Evolutionary conservation across 1,140 invertebrate genomes (phyloP), one percentile per base, ranked within the genome.

Genomic region (Cyphomyrmex costatus): DNA sequence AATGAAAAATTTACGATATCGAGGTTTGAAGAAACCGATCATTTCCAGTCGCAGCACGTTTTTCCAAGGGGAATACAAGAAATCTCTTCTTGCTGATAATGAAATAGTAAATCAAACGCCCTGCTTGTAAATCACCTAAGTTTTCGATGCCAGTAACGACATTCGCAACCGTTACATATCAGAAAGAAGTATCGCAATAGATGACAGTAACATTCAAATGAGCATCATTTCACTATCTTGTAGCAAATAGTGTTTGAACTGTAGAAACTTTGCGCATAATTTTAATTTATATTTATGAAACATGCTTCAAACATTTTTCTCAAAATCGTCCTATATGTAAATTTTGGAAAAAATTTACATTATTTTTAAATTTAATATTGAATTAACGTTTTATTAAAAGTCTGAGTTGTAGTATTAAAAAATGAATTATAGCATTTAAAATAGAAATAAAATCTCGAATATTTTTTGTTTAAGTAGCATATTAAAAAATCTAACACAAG

Each of bases 1-100:
- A 16, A 83, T 83, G 24, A 71, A 74, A 83, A 83, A 83, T 83
- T 83, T 83, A 83, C 4, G 80, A 73, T 24, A 65, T 30, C 24
- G 30, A 63, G 42, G 27, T 42, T 60, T n/a, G 36, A 68, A 42
- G n/a, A 85, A 87, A 88, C 51, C 58, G 12, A 88, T 88, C 58
- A 42, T 85, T 33, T 58, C 66, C 24, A 70, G 53, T 85, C 80
- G 21, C 21, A 4, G 16, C 86, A 79, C 74, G 82, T 88, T 65
- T 79, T n/a, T 12, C 66, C 66, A 63, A 78, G 61, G 73, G 66
- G 42, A 79, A 58, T 61, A 85, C 49, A 27, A 56, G 77, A 82
- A 70, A 85, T 88, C 66, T 74, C n/a, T 88, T 65, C 56, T 58
- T 76, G 33, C 65, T 88, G 66, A 85, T 85, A 78, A 73, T 27